Evolutionary conservation across 35 echinoderm and acorn worm species (phyloP).

Genomic region (Apostichopus parvimensis): DNA sequence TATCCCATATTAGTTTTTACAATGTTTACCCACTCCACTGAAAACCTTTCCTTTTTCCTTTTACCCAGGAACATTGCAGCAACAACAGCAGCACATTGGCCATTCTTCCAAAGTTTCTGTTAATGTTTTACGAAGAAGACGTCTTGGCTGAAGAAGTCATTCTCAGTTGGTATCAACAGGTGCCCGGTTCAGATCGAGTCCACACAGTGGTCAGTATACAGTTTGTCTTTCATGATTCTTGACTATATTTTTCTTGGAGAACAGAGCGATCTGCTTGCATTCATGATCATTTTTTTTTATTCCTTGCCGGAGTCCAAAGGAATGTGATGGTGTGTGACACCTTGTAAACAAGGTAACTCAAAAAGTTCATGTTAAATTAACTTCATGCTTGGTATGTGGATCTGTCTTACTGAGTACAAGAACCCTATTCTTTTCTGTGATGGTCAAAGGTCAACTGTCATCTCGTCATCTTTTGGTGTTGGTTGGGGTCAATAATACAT

Average conservation of each 20-base stretch:
- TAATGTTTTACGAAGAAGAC: slow-evolving; percentile 78
- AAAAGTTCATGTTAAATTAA: no score
- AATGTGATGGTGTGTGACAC: not conserved
- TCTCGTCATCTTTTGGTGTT: no score
- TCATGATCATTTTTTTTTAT: not conserved
- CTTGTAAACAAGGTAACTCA: not conserved
- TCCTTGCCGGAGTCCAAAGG: not conserved
- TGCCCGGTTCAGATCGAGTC: not conserved
- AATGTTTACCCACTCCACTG: not conserved
- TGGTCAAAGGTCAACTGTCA: no score
- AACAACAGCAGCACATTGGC: slow-evolving; percentile 30
- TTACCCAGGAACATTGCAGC: slow-evolving; percentile 66
- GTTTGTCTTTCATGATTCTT: not conserved
- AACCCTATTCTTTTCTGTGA: no score
- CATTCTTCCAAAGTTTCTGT: slow-evolving; percentile 70
- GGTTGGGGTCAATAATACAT: no score
- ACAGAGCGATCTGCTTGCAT: no score
- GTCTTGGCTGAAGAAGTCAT: slow-evolving; percentile 76
- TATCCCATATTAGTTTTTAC: not conserved
- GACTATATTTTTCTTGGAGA: no score
- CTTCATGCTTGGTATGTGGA: no score
- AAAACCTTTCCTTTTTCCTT: not conserved
- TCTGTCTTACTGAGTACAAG: no score
- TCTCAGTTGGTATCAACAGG: slow-evolving; percentile 54
- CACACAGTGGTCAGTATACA: not conserved